Conservation (phyloP, 2,113 vertebrate species). For the Sylvilagus bachmani region DNA sequence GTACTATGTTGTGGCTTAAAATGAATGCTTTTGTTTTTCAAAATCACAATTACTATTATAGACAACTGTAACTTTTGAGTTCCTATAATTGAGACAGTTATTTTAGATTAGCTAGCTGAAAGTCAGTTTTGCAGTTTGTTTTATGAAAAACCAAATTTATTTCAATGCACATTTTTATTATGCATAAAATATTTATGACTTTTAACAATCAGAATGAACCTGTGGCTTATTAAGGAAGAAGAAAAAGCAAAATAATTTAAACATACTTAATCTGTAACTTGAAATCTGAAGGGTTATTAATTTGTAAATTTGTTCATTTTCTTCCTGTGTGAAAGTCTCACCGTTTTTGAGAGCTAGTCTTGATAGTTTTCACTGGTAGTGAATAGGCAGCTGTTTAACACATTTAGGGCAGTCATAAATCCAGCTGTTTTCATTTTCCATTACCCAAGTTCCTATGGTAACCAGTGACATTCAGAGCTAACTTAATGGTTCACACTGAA, state of each 20-base stretch:
- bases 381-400: conserved; percentile 60
- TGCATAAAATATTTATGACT: not conserved
- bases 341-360: not conserved
- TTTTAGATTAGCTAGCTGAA: not conserved
- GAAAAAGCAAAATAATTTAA: not conserved
- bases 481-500: conserved; percentile 60
- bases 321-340: not conserved
- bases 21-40: conserved; percentile 22
- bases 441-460: conserved; percentile 74
- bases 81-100: not conserved
- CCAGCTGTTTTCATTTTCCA: conserved; percentile 71
- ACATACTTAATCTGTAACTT: not conserved
- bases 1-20: not conserved
- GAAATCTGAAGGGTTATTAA: not conserved
- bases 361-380: not conserved
- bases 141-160: not conserved
- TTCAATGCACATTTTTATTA: not conserved
- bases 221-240: not conserved
- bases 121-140: not conserved
- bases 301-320: not conserved
- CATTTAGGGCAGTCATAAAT: conserved; percentile 62
- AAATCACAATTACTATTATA: not conserved
- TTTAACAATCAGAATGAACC: not conserved
- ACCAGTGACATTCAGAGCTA: conserved; percentile 61
- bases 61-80: not conserved